Evolutionary conservation across 2,113 vertebrate genomes (phyloP).

Genomic region (Fukomys damarensis): DNA sequence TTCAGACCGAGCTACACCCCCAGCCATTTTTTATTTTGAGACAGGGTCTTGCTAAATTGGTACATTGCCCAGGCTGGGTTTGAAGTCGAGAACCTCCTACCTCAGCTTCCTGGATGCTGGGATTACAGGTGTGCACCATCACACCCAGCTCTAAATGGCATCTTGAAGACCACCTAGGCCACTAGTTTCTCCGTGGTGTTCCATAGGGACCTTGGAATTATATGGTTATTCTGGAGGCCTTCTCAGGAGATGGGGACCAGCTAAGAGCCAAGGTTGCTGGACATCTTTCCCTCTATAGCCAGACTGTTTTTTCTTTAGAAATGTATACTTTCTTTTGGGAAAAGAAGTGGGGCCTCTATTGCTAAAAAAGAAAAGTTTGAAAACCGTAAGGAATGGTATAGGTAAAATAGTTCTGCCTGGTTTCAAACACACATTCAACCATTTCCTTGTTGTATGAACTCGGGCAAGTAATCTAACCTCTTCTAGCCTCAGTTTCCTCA

Average conservation of each 20-base stretch:
- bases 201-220: neutral
- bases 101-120: neutral
- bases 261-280: neutral
- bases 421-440: neutral
- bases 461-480: neutral
- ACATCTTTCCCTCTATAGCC: neutral
- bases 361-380: constrained; percentile 24
- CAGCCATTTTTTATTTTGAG: neutral
- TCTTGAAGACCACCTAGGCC: neutral
- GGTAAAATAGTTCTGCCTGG: neutral
- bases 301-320: neutral
- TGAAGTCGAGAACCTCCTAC: neutral
- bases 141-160: neutral
- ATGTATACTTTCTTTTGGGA: constrained; percentile 13
- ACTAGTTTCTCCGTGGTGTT: neutral
- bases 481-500: neutral
- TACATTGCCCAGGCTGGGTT: neutral
- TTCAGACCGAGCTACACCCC: neutral
- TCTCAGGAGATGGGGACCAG: neutral
- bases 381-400: neutral
- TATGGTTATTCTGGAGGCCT: neutral
- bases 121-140: neutral
- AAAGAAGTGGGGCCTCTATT: neutral
- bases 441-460: neutral
- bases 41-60: neutral